Evolutionary conservation across 1,140 invertebrate genomes (phyloP), one percentile per base, ranked within the genome.

Genomic region (Argopecten irradians): DNA sequence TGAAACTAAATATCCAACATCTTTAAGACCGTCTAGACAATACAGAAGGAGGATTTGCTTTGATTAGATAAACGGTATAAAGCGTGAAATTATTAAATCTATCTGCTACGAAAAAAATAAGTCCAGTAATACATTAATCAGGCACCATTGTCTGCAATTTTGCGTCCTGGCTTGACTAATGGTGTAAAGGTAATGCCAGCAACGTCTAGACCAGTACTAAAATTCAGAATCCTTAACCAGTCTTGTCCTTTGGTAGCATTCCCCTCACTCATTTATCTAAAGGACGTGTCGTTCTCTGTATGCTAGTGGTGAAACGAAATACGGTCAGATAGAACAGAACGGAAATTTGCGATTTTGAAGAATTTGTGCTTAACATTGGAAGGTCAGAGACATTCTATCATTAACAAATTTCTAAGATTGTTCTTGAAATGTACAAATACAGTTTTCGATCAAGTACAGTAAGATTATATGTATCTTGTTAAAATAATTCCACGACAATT

Each of bases 31-130:
- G 55, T 71, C 55, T 71, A 71, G 55, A 71, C 55, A 71, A 71
- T 71, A 71, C 5, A 71, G 1, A 28, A n/a, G 8, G 22, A 71
- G 5, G n/a, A 28, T 71, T 71, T 71, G 7, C 55, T 71, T 71
- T 71, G 43, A 71, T 71, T n/a, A 71, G 13, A 71, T 71, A 71
- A n/a, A 55, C 16, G 16, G 43, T 11, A 55, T 19, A 55, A 28
- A 71, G 55, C 55, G 55, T 71, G 55, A 71, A 71, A 71, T 71
- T n/a, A 71, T 71, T 71, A 71, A 71, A 71, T 71, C 55, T 71
- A 71, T 71, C 55, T n/a, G 55, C n/a, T 28, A 71, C 5, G 55
- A 71, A n/a, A 71, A n/a, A 71, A n/a, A 28, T 71, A 8, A 71
- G n/a, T 71, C 28, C 11, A 0, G 55, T 16, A 71, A 71, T 71